Evolutionary conservation across 2,113 vertebrate species (phyloP).

Genomic region (Onychostoma macrolepis): DNA sequence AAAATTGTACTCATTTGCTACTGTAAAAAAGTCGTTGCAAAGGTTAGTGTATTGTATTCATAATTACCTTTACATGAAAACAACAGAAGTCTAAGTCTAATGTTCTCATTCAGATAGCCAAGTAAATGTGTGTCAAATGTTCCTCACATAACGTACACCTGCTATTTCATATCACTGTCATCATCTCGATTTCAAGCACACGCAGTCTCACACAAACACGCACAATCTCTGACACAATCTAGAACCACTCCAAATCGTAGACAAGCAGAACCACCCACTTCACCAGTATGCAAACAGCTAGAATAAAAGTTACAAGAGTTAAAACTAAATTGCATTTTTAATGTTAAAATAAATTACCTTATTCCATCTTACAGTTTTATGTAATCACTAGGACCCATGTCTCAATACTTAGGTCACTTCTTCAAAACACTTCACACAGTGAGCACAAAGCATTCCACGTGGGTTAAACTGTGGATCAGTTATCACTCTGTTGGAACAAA

Average conservation of each 20-base stretch:
- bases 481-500: background rate
- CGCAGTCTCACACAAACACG: background rate
- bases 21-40: background rate
- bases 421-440: background rate
- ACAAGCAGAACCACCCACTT: background rate
- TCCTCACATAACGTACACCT: background rate
- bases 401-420: background rate
- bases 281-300: background rate
- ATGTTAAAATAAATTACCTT: background rate
- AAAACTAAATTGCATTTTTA: background rate
- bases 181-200: constrained; percentile 16
- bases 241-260: background rate
- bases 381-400: background rate
- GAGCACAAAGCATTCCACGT: background rate
- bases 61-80: background rate
- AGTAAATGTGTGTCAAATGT: background rate
- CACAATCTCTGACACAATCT: background rate
- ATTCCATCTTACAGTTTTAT: background rate
- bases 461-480: background rate
- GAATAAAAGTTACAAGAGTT: background rate
- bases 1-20: background rate
- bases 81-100: background rate
- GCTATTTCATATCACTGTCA: constrained; percentile 4
- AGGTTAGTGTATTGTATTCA: background rate
- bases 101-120: background rate